phyloP scores from a whole-genome alignment of 2,888 invertebrate species.

The Tipula helvola region DNA sequence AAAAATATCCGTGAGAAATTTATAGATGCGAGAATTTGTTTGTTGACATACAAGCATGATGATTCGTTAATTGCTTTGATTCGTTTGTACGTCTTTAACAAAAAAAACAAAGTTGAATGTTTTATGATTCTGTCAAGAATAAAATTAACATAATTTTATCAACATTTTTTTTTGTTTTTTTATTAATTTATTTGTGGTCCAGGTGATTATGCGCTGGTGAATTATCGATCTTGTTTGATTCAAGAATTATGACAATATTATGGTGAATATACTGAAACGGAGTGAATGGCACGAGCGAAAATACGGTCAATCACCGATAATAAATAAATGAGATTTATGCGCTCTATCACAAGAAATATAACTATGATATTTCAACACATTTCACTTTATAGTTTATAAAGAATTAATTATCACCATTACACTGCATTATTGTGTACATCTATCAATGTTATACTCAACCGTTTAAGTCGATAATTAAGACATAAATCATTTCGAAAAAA shows the following conservation, averaged over 20 bases:
- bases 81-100: not conserved
- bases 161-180: not conserved
- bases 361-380: not conserved
- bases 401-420: not conserved
- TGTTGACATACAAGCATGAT: not conserved
- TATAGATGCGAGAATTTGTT: not conserved
- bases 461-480: not conserved
- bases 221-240: not conserved
- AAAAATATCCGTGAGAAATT: not conserved
- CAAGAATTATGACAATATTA: not conserved
- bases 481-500: not conserved
- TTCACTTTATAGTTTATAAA: not conserved
- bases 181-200: not conserved
- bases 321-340: not conserved
- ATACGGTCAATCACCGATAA: not conserved
- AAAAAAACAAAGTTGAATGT: not conserved
- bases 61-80: not conserved
- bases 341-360: not conserved
- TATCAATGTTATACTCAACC: not conserved
- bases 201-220: not conserved
- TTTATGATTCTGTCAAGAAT: not conserved
- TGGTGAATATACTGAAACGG: not conserved
- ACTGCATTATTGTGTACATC: not conserved
- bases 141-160: not conserved
- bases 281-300: not conserved